phyloP scores from a whole-genome alignment of 1,140 invertebrate species.

The Psix sp. region DNA sequence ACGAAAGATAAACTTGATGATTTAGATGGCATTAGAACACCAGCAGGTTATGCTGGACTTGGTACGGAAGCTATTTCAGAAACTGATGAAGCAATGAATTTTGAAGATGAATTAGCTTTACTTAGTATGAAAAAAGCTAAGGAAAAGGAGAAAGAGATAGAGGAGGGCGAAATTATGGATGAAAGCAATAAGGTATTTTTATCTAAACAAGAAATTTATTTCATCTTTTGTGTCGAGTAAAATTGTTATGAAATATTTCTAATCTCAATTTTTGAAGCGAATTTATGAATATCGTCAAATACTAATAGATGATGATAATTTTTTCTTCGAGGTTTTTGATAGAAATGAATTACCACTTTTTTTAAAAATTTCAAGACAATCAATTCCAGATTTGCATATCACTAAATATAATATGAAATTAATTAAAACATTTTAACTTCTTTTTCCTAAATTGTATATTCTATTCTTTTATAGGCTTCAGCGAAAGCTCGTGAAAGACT shows the following conservation, averaged over 20 bases:
- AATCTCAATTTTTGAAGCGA: no score
- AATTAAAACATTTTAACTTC: no score
- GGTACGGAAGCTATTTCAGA: conserved; percentile 74
- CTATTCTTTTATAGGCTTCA: conserved; percentile 11
- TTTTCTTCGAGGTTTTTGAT: no score
- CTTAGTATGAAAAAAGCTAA: conserved; percentile 60
- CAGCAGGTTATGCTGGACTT: conserved; percentile 70
- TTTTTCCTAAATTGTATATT: background rate
- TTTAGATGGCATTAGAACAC: conserved; percentile 69
- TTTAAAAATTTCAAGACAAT: no score
- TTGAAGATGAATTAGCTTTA: conserved; percentile 68
- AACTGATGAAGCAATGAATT: conserved; percentile 72
- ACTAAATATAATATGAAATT: no score
- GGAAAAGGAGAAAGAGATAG: conserved; percentile 66
- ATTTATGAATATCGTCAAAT: no score
- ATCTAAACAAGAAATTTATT: no score
- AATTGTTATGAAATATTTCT: no score
- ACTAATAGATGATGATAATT: no score
- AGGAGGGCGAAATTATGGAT: conserved; percentile 51
- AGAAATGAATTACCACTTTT: no score
- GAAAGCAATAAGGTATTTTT: conserved; percentile 41
- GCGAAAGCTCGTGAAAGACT: conserved; percentile 23
- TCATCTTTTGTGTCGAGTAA: no score
- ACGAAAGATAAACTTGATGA: conserved; percentile 70
- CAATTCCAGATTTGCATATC: no score